Base-by-base conservation (phyloP, 2,797 vertebrate species). In the Hypotaenidia okinawae region DNA sequence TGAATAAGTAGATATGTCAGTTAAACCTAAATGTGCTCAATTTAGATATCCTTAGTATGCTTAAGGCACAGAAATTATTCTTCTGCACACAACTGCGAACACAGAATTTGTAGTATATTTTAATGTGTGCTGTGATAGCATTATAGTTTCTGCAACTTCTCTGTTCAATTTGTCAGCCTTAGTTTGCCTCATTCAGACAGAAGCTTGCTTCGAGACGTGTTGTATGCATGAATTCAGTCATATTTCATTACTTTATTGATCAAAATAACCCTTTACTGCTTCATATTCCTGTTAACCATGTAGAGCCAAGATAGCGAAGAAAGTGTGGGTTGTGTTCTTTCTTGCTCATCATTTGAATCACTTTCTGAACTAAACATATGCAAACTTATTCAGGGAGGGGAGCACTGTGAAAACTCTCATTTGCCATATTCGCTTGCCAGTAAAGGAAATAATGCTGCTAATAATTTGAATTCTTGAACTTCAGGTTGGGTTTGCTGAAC, bases 401-500 rank as follows among this genome's bases (percentile, higher is more conserved):
- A 95, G 24, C 47, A 24, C 68, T 0, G 0, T 64, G 52, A 52
- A 75, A 69, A 87, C 28, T 70, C 67, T 76, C 5, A 18, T 82
- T 90, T 73, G 22, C 67, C n/a, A 9, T 95, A 37, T 89, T 92
- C 7, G 18, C 32, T 76, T 89, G 28, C 25, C 69, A 39, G 32
- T 79, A 37, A 67, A 83, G 62, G 82, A 89, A 93, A 87, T 85
- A 77, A 61, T 66, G 37, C 61, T 95, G 41, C 61, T 85, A 74
- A 80, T 89, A 67, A 89, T 87, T 89, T 91, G 39, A 84, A 90
- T 96, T 94, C 93, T 90, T 92, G 95, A 88, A 82, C 73, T 91
- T 93, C 95, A 79, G 85, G 95, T 91, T 96, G 52, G 15, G 28
- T 94, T 94, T 94, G 93, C 78, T 93, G 43, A 66, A 47, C 63